Base-by-base conservation (phyloP, 2,888 invertebrate genomes). In the Sminthurides aquaticus region DNA sequence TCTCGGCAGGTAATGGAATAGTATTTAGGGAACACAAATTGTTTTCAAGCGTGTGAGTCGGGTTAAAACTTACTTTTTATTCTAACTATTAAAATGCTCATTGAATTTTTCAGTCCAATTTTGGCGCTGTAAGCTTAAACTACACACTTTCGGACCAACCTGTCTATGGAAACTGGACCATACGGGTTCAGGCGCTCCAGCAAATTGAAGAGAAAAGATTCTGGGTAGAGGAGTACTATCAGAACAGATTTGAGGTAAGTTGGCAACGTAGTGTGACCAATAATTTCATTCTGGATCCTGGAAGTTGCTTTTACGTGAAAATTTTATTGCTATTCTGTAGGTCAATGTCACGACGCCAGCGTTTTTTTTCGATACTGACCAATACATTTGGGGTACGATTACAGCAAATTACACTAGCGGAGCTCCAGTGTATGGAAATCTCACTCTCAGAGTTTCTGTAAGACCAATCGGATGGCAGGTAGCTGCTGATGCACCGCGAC, bases 381-480 rank as follows among this genome's bases (percentile, higher is more conserved):
- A 83, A 11, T 92, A 82, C 76, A 86, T 97, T 76, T 84, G 87
- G 76, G 97, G 96, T 0, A 85, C 87, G 1, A 85, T 97, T 1
- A 89, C 91, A 85, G 95, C 96, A 0, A 97, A 97, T 84, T 95
- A 94, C 77, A 95, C 95, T 1, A 93, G 91, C 67, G 96, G 96
- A 1, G 89, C 88, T 27, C 93, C 95, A 0, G 93, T 94, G 0
- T 82, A 82, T 43, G 95, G 95, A 8, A 95, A 95, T 81, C 83
- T 94, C 24, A 93, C 94, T 0, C 81, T 96, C 1, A 87, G 86
- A 78, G 91, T 91, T 0, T 87, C 86, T 26, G 81, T 92, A 29
- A 81, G 86, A 1, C 88, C 90, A 2, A 84, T 90, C 29, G 62
- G 66, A 29, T n/a, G 29, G 5, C 58, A 61, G 28, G 28, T 55